These are phyloP conservation scores for Cabera pusaria DNA, from an alignment of 2,888 invertebrate species.

Conservation along the genomic window DNA sequence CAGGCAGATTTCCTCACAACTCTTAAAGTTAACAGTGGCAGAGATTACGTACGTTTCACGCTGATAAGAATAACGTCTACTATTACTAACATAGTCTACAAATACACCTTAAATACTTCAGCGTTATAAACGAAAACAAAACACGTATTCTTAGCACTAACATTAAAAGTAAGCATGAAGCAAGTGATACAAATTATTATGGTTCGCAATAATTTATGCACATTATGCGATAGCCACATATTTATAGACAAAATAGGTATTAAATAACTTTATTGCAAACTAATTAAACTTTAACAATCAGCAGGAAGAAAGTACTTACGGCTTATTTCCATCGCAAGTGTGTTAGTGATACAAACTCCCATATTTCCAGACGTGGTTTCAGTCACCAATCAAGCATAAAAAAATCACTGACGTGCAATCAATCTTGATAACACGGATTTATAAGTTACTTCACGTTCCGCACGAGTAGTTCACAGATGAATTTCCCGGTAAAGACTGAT, in stretches of 20 bases:
- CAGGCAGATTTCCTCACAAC: slow-evolving; percentile 16
- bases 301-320: slow-evolving; percentile 63
- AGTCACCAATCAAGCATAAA: slow-evolving; percentile 23
- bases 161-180: no score
- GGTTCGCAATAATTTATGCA: no score
- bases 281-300: no score
- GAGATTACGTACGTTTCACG: slow-evolving; percentile 18
- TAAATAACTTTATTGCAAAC: no score
- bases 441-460: slow-evolving; percentile 19
- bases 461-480: slow-evolving; percentile 32
- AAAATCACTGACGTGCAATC: slow-evolving; percentile 22
- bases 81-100: slow-evolving; percentile 4
- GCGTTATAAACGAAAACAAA: no score
- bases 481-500: slow-evolving; percentile 38
- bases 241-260: no score
- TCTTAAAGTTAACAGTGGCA: slow-evolving; percentile 5
- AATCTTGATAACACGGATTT: slow-evolving; percentile 19
- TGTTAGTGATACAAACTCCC: slow-evolving; percentile 70
- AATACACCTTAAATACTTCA: no score
- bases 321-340: slow-evolving; percentile 73
- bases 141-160: no score
- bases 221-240: no score
- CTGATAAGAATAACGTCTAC: slow-evolving; percentile 16
- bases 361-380: slow-evolving; percentile 44
- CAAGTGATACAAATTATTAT: no score